Conservation (phyloP, 2,888 invertebrate species). For the Lacanobia wlatinum region DNA sequence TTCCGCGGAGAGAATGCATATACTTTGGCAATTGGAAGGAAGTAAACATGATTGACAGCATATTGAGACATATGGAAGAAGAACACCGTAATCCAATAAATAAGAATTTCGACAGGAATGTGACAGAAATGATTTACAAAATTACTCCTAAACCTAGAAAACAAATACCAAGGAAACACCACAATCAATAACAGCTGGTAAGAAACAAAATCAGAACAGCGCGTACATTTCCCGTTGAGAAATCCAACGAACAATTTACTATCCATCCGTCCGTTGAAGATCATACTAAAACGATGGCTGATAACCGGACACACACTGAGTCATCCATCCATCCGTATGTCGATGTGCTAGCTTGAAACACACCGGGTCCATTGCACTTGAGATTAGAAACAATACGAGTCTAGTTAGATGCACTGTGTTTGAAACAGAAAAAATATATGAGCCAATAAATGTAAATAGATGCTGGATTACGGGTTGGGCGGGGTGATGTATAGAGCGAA, state of each 20-base stretch:
- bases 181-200: conserved; percentile 5
- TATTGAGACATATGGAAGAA: too few species aligned
- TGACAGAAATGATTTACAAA: not conserved
- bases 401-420: conserved; percentile 19
- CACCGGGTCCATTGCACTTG: conserved; percentile 66
- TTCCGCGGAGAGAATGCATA: conserved; percentile 27
- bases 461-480: conserved; percentile 14
- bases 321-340: conserved; percentile 72
- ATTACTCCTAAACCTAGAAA: conserved; percentile 1
- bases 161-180: conserved; percentile 1
- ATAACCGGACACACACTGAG: conserved; percentile 85
- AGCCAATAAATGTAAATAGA: conserved; percentile 34
- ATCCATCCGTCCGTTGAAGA: conserved; percentile 73
- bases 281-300: conserved; percentile 74
- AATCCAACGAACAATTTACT: conserved; percentile 67
- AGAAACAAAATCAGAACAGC: conserved; percentile 34
- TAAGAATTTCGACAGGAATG: conserved; percentile 2
- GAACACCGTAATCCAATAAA: conserved; percentile 2
- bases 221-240: conserved; percentile 36
- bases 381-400: conserved; percentile 31
- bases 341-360: conserved; percentile 62
- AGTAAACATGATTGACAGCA: too few species aligned
- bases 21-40: not conserved
- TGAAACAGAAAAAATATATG: conserved; percentile 27
- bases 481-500: conserved; percentile 3